Conservation (phyloP, 2,888 invertebrate genomes). For the Cremastinae sp. region DNA sequence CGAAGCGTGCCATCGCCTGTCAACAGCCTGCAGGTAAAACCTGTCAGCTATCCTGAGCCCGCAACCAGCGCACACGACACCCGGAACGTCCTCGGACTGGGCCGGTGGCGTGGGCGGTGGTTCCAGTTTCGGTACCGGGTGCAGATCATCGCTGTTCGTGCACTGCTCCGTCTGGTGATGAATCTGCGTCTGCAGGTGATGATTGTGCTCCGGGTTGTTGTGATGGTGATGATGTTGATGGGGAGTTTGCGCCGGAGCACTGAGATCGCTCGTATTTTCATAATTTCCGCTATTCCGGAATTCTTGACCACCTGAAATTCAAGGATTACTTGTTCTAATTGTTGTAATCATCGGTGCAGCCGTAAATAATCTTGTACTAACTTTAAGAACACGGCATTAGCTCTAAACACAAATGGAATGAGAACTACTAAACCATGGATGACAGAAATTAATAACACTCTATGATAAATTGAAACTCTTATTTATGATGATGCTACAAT, state of each 20-base stretch:
- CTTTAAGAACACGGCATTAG: no score
- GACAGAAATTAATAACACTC: no score
- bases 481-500: no score
- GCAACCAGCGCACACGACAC: conserved; percentile 92
- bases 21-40: conserved; percentile 95
- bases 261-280: conserved; percentile 76
- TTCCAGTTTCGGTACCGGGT: conserved; percentile 82
- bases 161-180: conserved; percentile 63
- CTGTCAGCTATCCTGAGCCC: conserved; percentile 92
- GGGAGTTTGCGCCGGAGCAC: conserved; percentile 74
- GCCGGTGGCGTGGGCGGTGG: conserved; percentile 79
- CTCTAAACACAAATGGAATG: no score
- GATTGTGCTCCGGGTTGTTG: conserved; percentile 67
- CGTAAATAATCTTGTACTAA: conserved; percentile 1
- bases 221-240: conserved; percentile 71
- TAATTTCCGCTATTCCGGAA: conserved; percentile 74
- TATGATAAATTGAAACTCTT: no score
- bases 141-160: conserved; percentile 78
- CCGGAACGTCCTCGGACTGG: conserved; percentile 79
- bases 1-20: conserved; percentile 95
- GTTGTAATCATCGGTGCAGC: not conserved
- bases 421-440: no score
- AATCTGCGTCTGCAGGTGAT: conserved; percentile 62
- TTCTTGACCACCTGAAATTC: conserved; percentile 75
- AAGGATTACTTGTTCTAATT: conserved; percentile 35